phyloP scores from a whole-genome alignment of 1,140 invertebrate genomes.

The Drosophila tsacasi region DNA sequence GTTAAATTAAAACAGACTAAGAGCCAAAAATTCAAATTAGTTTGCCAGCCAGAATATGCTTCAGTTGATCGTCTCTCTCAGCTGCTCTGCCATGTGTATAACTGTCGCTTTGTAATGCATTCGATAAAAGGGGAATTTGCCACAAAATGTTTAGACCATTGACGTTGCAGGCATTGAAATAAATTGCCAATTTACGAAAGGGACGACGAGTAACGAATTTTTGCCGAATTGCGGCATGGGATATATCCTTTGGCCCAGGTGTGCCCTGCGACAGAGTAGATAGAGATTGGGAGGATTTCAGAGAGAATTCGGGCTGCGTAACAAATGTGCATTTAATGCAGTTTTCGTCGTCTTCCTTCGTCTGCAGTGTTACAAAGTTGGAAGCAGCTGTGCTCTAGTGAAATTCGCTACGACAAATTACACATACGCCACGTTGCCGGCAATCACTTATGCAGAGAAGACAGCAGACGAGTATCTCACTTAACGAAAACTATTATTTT shows the following conservation, averaged over 20 bases:
- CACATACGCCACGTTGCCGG: constrained; percentile 72
- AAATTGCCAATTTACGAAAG: constrained; percentile 73
- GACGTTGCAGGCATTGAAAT: constrained; percentile 63
- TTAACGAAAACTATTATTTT: background rate
- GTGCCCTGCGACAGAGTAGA: constrained; percentile 35
- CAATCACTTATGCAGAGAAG: constrained; percentile 66
- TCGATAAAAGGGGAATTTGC: constrained; percentile 55
- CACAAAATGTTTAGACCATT: constrained; percentile 62
- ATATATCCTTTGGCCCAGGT: constrained; percentile 53
- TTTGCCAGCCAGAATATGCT: constrained; percentile 42
- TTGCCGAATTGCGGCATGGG: constrained; percentile 50
- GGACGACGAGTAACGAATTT: constrained; percentile 52
- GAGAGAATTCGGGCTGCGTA: constrained; percentile 46
- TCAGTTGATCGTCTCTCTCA: constrained; percentile 18
- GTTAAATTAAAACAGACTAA: constrained; percentile 48
- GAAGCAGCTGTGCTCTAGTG: constrained; percentile 42
- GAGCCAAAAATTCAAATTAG: constrained; percentile 49
- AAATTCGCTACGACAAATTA: constrained; percentile 69
- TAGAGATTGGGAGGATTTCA: background rate
- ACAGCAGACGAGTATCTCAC: constrained; percentile 1
- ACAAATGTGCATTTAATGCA: constrained; percentile 80
- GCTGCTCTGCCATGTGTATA: constrained; percentile 54
- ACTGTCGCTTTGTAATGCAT: constrained; percentile 49
- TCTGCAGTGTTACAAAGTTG: constrained; percentile 52
- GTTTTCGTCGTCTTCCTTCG: constrained; percentile 39